Percentiles rank a stretch among this genome's conserved stretches.
Conservation (phyloP, 2,113 vertebrate genomes). For the Menura novaehollandiae region DNA sequence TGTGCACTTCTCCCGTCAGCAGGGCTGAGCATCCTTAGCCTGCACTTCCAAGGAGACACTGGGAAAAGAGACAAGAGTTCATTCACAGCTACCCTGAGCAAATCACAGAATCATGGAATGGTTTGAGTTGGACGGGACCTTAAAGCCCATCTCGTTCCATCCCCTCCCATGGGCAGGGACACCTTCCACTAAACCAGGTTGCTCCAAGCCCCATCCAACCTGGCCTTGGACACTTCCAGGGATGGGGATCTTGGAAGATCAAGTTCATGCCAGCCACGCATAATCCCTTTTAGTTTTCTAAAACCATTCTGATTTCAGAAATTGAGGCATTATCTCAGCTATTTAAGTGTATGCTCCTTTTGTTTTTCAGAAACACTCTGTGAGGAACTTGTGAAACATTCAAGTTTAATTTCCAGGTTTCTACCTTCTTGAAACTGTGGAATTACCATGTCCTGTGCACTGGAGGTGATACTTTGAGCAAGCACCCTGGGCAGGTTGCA, state of each 20-base stretch:
- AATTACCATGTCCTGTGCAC: accelerated
- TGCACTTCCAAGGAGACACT: background rate
- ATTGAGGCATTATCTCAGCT: accelerated
- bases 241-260: background rate
- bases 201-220: background rate
- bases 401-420: background rate
- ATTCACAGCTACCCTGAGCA: background rate
- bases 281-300: background rate
- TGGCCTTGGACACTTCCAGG: background rate
- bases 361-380: background rate
- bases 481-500: background rate
- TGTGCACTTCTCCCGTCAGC: background rate
- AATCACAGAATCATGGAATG: background rate
- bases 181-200: background rate
- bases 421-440: background rate
- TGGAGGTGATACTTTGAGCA: background rate
- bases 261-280: background rate
- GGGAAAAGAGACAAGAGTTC: background rate
- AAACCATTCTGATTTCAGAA: background rate
- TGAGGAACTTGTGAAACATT: background rate
- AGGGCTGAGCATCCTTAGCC: too few relatives aligned
- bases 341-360: background rate
- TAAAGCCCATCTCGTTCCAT: background rate
- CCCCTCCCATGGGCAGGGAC: background rate
- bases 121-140: background rate